Base-by-base conservation (phyloP, 1,140 invertebrate species). In the Saccostrea glomerata region DNA sequence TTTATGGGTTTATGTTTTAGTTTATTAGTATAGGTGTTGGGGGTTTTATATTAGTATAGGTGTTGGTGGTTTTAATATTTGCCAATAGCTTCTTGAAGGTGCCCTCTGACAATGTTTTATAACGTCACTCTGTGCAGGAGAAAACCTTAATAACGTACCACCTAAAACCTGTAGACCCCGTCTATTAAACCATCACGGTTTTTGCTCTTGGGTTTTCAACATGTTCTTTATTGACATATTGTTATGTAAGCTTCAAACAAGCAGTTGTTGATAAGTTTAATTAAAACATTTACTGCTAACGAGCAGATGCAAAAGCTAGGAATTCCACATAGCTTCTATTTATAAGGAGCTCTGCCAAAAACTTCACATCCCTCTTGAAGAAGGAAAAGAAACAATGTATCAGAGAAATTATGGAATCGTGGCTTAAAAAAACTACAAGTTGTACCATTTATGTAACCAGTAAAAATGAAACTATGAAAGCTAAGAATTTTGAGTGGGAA, bases 221-320 rank as follows among this genome's bases (percentile, higher is more conserved):
- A 36, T 77, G 70, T 30, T 77, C 30, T 30, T 77, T 25, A 77
- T 25, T 77, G 70, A 77, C 70, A 77, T 23, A 30, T 77, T 77
- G 70, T 77, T 77, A 77, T 77, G 70, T 77, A 77, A 77, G 70
- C 70, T 77, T 30, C 70, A 25, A 77, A 77, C 70, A 30, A 77
- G 70, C 70, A 30, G 70, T 77, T 77, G 70, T 77, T 77, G 70
- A 77, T 77, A 77, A 77, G 70, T 77, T 77, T 77, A 77, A 77
- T 77, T 77, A 77, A 77, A 77, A 77, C 70, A 77, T 77, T 77
- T 77, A 77, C 70, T 30, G 70, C 30, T 77, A 77, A 77, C 25
- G 70, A 77, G 70, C 70, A 77, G 70, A 77, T 77, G 70, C 25
- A 30, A 30, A 77, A 77, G 25, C 15, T 25, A 77, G 70, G 70